phyloP scores from a whole-genome alignment of 2,113 vertebrate genomes.

The Condylura cristata region DNA sequence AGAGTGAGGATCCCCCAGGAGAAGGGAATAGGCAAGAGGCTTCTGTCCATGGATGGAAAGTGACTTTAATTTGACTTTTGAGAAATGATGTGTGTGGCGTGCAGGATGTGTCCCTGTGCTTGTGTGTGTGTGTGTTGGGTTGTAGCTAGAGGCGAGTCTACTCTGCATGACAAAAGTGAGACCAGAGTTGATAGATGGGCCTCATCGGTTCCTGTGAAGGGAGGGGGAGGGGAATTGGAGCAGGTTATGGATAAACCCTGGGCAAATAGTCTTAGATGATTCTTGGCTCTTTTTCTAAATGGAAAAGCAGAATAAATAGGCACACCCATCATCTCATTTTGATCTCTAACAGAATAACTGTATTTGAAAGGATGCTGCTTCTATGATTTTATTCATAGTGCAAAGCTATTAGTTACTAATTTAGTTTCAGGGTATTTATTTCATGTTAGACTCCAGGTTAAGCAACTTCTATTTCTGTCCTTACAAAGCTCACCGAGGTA shows the following conservation, averaged over 20 bases:
- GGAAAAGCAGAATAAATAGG: not conserved
- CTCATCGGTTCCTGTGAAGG: not conserved
- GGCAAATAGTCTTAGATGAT: not conserved
- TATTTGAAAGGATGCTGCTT: not conserved
- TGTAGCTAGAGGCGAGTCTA: not conserved
- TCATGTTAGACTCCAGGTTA: not conserved
- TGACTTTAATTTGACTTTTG: constrained; percentile 75
- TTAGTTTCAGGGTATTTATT: not conserved
- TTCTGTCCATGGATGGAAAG: constrained; percentile 42
- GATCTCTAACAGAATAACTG: not conserved
- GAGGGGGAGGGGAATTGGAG: not conserved
- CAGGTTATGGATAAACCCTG: not conserved
- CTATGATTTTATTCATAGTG: not conserved
- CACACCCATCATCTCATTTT: not conserved
- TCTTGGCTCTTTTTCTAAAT: not conserved
- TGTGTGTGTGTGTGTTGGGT: not conserved
- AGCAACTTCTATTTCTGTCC: not conserved
- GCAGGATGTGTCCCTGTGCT: not conserved
- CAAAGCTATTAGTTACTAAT: constrained; percentile 4
- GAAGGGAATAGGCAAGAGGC: constrained; percentile 7
- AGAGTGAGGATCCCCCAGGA: constrained; percentile 50
- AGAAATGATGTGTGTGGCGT: constrained; percentile 54
- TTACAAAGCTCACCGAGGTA: not conserved
- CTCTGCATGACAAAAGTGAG: constrained; percentile 75
- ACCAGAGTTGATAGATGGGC: not conserved